phyloP scores from a whole-genome alignment of 2,113 vertebrate genomes.

The Nesogale talazaci region DNA sequence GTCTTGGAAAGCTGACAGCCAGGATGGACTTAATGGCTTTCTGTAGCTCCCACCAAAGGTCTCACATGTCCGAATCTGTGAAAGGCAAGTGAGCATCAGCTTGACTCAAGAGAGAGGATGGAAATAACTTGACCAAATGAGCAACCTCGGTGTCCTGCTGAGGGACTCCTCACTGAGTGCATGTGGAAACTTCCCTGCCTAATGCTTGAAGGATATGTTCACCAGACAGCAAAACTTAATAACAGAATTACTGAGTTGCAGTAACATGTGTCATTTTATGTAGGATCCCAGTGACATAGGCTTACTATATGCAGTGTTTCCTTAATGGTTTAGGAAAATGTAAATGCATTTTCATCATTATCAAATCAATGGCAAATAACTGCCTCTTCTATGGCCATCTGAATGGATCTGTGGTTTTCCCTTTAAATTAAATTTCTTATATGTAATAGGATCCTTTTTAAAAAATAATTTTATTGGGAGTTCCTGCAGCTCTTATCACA shows the following conservation, averaged over 20 bases:
- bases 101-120: too few species aligned
- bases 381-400: rapidly evolving
- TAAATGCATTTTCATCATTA: rapidly evolving
- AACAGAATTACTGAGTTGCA: too few species aligned
- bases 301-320: background rate
- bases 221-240: too few species aligned
- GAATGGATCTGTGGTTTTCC: rapidly evolving
- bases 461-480: too few species aligned
- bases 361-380: background rate
- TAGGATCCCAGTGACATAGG: background rate
- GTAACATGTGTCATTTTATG: rapidly evolving
- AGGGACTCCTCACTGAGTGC: background rate
- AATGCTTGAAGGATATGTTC: too few species aligned
- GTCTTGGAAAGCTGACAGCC: background rate
- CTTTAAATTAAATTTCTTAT: background rate
- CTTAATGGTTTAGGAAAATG: background rate
- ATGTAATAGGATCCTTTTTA: too few species aligned
- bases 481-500: too few species aligned
- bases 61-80: rapidly evolving
- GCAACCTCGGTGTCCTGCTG: rapidly evolving
- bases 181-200: background rate
- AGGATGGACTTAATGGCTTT: background rate
- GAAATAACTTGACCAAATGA: background rate
- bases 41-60: rapidly evolving
- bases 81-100: background rate